phyloP scores from a whole-genome alignment of 1,140 invertebrate species.

The Drosophila takahashii region DNA sequence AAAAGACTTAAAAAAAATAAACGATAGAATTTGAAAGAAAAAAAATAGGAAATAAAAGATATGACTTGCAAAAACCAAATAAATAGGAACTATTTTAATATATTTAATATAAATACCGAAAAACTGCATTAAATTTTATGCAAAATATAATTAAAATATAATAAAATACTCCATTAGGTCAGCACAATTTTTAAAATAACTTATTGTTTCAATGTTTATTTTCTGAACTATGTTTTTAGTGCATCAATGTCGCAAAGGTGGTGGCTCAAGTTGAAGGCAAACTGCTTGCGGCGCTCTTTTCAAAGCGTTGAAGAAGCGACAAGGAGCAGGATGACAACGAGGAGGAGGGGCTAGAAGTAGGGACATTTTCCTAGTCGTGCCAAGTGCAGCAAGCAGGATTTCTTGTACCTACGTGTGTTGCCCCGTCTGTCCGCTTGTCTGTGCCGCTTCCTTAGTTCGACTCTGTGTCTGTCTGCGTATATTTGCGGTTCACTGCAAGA shows the following conservation, averaged over 20 bases:
- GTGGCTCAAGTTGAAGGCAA: constrained; percentile 32
- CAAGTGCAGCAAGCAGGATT: constrained; percentile 37
- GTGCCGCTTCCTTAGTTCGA: too few relatives aligned
- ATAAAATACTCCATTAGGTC: too few relatives aligned
- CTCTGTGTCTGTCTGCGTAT: constrained; percentile 12
- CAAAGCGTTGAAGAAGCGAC: constrained; percentile 1
- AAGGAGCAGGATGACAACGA: constrained; percentile 1
- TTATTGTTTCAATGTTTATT: too few relatives aligned
- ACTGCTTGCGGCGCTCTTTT: constrained; percentile 27
- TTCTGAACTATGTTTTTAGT: background rate
- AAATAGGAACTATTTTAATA: too few relatives aligned
- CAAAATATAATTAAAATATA: background rate
- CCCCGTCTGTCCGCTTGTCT: constrained; percentile 21
- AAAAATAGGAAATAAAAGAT: too few relatives aligned
- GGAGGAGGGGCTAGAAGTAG: background rate
- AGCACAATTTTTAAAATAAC: too few relatives aligned
- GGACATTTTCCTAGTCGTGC: constrained; percentile 2
- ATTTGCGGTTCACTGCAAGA: constrained; percentile 2
- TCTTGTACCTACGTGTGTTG: constrained; percentile 29
- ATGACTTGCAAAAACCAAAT: background rate
- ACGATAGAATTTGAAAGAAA: background rate
- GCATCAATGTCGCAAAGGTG: constrained; percentile 3
- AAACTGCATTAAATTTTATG: background rate
- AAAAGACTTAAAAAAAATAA: background rate
- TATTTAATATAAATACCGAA: too few relatives aligned